These are phyloP conservation scores for Heliconius sara DNA, from an alignment of 2,888 invertebrate genomes.

Conservation along the genomic window DNA sequence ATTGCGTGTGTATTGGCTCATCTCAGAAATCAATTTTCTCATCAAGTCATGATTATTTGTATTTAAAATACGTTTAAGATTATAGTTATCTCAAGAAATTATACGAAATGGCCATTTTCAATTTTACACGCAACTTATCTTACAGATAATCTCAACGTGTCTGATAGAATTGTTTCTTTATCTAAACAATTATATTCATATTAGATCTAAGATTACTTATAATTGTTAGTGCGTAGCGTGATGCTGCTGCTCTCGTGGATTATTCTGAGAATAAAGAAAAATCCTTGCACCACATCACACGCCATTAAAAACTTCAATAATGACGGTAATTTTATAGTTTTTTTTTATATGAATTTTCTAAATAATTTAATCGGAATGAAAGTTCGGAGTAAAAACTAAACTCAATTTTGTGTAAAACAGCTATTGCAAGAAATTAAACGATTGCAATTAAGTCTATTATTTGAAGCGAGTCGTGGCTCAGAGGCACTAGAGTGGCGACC, in stretches of 20 bases:
- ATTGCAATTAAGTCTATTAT: neutral
- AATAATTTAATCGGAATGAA: neutral
- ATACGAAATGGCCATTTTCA: slow-evolving; percentile 9
- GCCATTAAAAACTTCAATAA: neutral
- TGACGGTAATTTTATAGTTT: neutral
- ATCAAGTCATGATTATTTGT: neutral
- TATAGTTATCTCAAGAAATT: slow-evolving; percentile 10
- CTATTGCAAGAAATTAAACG: too few species aligned
- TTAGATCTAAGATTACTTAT: slow-evolving; percentile 38
- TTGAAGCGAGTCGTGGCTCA: neutral
- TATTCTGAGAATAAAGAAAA: neutral
- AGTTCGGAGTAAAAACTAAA: neutral
- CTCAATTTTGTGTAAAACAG: neutral
- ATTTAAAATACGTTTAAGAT: slow-evolving; percentile 11
- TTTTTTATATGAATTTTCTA: neutral
- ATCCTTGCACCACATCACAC: neutral
- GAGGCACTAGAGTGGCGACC: too few species aligned
- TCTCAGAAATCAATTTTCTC: neutral
- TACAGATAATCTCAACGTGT: slow-evolving; percentile 34
- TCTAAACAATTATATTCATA: slow-evolving; percentile 41
- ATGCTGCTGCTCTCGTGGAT: neutral
- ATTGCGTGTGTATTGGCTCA: neutral
- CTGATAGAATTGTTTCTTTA: slow-evolving; percentile 38
- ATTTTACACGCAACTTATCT: slow-evolving; percentile 12
- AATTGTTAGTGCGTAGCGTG: slow-evolving; percentile 36